Percentiles rank a stretch among this genome's conserved stretches.
phyloP scores from a whole-genome alignment of 1,140 invertebrate genomes.

The Probaryconus sp. region DNA sequence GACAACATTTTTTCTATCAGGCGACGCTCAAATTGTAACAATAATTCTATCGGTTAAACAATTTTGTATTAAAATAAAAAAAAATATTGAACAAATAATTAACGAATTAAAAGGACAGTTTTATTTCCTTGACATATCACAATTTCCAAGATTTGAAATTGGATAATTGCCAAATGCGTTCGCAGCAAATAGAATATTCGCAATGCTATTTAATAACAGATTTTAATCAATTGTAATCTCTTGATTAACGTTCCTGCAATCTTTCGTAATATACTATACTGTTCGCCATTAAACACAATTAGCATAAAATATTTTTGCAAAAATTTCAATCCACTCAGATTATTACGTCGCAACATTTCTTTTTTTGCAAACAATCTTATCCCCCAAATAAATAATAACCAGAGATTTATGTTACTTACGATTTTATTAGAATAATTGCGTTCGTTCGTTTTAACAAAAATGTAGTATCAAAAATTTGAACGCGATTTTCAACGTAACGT shows the following conservation, averaged over 20 bases:
- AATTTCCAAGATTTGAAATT: conserved; percentile 36
- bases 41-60: background rate
- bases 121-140: conserved; percentile 21
- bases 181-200: conserved; percentile 16
- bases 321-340: too few species aligned
- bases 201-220: too few species aligned
- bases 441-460: conserved; percentile 4
- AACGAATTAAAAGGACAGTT: too few species aligned
- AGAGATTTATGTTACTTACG: background rate
- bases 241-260: too few species aligned
- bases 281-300: too few species aligned
- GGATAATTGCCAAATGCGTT: conserved; percentile 33
- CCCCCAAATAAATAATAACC: too few species aligned
- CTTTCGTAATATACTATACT: too few species aligned
- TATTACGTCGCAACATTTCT: too few species aligned
- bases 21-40: background rate
- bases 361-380: too few species aligned
- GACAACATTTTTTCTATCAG: conserved; percentile 29
- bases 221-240: too few species aligned
- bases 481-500: conserved; percentile 11
- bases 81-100: conserved; percentile 2
- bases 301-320: too few species aligned
- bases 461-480: conserved; percentile 17
- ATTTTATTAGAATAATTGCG: background rate
- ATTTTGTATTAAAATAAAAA: background rate